Percentiles rank a stretch among this genome's conserved stretches.
These are phyloP conservation scores for Sebastes umbrosus DNA, from an alignment of 2,797 vertebrate species.

Conservation along the genomic window DNA sequence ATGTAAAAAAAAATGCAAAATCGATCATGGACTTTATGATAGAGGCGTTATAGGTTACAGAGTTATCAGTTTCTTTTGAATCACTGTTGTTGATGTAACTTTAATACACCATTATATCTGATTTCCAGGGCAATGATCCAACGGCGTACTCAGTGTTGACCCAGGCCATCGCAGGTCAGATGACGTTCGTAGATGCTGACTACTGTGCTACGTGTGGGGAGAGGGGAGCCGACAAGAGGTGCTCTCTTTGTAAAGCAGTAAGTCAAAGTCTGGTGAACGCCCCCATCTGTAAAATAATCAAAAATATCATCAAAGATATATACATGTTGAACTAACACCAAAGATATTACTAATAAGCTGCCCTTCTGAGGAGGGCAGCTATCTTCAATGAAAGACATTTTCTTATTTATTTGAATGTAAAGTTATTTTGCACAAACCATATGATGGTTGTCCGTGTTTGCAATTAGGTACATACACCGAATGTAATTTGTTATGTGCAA, in stretches of 20 bases:
- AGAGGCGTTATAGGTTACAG: no score
- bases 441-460: no score
- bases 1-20: no score
- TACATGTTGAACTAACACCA: neutral
- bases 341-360: no score
- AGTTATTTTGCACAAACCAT: no score
- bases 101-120: neutral
- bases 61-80: neutral
- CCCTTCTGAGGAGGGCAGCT: no score
- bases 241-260: constrained; percentile 90
- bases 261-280: constrained; percentile 51
- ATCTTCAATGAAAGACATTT: no score
- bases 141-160: constrained; percentile 88
- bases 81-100: neutral
- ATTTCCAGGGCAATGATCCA: constrained; percentile 86
- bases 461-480: no score
- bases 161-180: constrained; percentile 89
- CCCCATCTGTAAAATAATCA: neutral
- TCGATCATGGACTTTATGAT: no score
- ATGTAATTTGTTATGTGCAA: no score
- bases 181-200: constrained; percentile 87
- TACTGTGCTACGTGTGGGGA: constrained; percentile 90
- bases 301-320: neutral
- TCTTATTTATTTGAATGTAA: no score
- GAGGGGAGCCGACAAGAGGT: constrained; percentile 87